phyloP scores from a whole-genome alignment of 2,797 vertebrate genomes.

The Glossophaga mutica region DNA sequence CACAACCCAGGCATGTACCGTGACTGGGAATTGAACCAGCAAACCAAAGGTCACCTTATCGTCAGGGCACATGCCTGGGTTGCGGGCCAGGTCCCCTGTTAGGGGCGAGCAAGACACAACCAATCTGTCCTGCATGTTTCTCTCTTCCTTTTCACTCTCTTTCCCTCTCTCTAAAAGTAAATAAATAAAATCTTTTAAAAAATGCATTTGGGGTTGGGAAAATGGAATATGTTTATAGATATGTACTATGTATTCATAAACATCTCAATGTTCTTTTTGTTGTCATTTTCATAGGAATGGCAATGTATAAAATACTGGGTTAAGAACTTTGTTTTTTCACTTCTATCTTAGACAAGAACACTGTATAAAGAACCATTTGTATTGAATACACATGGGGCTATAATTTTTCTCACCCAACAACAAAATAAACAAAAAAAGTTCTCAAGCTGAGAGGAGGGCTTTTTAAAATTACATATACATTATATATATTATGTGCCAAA shows the following conservation, averaged over 20 bases:
- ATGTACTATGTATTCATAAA: background rate
- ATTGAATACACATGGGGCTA: background rate
- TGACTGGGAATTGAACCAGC: too few species aligned
- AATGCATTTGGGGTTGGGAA: background rate
- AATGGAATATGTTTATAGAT: conserved; percentile 25
- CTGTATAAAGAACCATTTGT: background rate
- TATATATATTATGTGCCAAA: conserved; percentile 4
- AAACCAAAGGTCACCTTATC: too few species aligned
- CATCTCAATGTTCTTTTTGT: background rate
- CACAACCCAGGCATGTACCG: too few species aligned
- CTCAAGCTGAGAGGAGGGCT: background rate
- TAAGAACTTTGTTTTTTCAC: conserved; percentile 18
- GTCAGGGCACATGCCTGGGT: too few species aligned
- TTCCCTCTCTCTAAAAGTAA: too few species aligned
- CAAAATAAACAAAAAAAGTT: conserved; percentile 25
- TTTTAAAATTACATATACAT: conserved; percentile 29
- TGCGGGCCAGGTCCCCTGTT: too few species aligned
- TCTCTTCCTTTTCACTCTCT: too few species aligned
- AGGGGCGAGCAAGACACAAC: too few species aligned
- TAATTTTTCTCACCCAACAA: background rate
- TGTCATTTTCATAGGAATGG: conserved; percentile 18
- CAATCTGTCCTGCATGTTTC: too few species aligned
- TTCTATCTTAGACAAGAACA: conserved; percentile 18
- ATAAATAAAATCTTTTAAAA: background rate
- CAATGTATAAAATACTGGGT: background rate